Conservation (phyloP, 2,113 vertebrate genomes). For the Thunnus maccoyii region DNA sequence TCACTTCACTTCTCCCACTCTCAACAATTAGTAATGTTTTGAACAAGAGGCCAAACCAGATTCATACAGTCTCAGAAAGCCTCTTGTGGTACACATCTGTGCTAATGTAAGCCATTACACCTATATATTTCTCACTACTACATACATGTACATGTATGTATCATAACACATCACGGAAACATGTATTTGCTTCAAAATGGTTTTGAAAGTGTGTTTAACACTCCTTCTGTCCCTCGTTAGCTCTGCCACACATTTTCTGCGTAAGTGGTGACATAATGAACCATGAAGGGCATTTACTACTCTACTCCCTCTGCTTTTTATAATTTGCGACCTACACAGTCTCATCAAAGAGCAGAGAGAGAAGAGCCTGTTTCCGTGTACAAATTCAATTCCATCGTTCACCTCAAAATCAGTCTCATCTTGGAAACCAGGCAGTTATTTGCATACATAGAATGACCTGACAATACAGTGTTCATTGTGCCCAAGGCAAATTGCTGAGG, state of each 20-base stretch:
- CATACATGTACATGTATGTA: neutral
- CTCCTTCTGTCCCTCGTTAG: neutral
- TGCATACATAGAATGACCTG: conserved; percentile 32
- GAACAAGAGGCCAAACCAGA: neutral
- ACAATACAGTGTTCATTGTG: conserved; percentile 22
- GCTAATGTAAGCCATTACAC: neutral
- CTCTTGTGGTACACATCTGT: neutral
- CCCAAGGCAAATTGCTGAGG: conserved; percentile 19
- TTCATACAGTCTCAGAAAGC: neutral
- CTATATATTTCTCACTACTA: neutral
- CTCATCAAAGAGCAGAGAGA: conserved; percentile 25
- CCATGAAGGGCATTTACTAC: neutral
- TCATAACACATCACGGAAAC: neutral
- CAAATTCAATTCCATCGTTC: conserved; percentile 7
- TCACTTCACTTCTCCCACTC: neutral
- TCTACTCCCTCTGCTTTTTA: neutral
- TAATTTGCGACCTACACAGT: neutral
- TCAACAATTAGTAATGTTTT: neutral
- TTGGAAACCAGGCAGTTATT: conserved; percentile 22
- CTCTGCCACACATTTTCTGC: neutral
- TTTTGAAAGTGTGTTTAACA: neutral
- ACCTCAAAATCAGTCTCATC: conserved; percentile 12
- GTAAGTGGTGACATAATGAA: neutral
- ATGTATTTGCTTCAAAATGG: neutral
- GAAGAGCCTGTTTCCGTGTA: neutral